Base-by-base conservation (phyloP, 2,888 invertebrate species). In the Eudemis profundana region DNA sequence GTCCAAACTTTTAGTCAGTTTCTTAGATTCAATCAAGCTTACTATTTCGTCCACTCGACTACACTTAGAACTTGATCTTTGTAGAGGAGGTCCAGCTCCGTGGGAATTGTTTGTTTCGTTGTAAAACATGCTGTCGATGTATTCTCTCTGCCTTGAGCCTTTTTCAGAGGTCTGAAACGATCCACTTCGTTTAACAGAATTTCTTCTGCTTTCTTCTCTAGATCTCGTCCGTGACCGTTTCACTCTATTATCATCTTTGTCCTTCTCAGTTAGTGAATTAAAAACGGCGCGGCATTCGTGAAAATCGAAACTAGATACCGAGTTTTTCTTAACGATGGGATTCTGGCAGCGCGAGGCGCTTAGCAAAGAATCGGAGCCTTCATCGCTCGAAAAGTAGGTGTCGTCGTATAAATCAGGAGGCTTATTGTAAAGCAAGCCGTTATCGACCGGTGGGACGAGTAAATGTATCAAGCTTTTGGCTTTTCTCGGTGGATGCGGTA, bases 401-500 rank as follows among this genome's bases (percentile, higher is more conserved):
- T 94, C 94, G 70, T 94, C 94, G 67, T 94, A 94, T 67, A 94
- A 79, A 69, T 92, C 87, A 57, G 86, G 85, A 70, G 89, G 93
- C 82, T 89, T 93, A 81, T 83, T 93, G 81, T 92, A 94, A 66
- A 93, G 82, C 21, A 93, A 76, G 57, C 92, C 93, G 77, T 94
- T 86, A 19, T 95, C 95, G 15, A 93, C 93, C 3, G 93, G 90
- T 68, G 94, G 94, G 47, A 94, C 91, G 74, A 95, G 94, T 51
- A 96, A 86, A 83, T 96, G 96, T 3, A 95, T 93, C 56, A 96
- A 83, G 61, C 96, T 96, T 63, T 95, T 94, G 0, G 96, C 93
- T 81, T 95, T 95, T 70, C 96, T 93, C 0, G 97, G 97, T 50
- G 97, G 97, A 80, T 96, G 96, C 0, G 97, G 97, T 59, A 96